Conservation (phyloP, 2,797 vertebrate genomes). For the Peromyscus attwateri region DNA sequence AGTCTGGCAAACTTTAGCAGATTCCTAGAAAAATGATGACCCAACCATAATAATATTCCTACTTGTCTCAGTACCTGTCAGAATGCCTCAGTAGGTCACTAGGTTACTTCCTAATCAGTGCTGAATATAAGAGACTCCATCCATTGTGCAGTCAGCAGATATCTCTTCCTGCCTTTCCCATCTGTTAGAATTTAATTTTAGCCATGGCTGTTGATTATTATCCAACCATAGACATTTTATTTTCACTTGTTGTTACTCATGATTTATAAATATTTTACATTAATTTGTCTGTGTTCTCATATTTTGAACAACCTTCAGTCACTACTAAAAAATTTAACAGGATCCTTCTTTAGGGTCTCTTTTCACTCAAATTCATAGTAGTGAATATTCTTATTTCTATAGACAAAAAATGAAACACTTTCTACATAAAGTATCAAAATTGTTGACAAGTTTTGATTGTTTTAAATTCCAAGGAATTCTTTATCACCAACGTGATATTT, state of each 20-base stretch:
- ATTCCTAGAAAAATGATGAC: not conserved
- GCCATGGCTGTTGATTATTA: not conserved
- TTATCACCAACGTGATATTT: not conserved
- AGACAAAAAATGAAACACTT: not conserved
- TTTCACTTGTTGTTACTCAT: not conserved
- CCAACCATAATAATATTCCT: not conserved
- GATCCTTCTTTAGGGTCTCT: not conserved
- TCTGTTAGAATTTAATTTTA: constrained; percentile 27
- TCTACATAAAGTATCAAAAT: not conserved
- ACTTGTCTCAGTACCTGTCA: not conserved
- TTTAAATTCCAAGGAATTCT: constrained; percentile 25
- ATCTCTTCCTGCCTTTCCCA: not conserved
- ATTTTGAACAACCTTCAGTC: not conserved
- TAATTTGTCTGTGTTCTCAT: not conserved
- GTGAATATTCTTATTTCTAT: not conserved
- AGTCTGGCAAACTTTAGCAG: not conserved
- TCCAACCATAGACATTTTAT: not conserved
- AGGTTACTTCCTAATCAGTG: not conserved
- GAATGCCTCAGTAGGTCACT: not conserved
- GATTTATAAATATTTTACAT: not conserved
- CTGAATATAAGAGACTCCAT: not conserved
- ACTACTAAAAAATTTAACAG: not conserved
- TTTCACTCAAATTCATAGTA: not conserved
- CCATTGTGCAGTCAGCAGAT: not conserved
- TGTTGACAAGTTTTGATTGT: not conserved